Conservation (phyloP, 2,797 vertebrate species). For the Helostoma temminkii region DNA sequence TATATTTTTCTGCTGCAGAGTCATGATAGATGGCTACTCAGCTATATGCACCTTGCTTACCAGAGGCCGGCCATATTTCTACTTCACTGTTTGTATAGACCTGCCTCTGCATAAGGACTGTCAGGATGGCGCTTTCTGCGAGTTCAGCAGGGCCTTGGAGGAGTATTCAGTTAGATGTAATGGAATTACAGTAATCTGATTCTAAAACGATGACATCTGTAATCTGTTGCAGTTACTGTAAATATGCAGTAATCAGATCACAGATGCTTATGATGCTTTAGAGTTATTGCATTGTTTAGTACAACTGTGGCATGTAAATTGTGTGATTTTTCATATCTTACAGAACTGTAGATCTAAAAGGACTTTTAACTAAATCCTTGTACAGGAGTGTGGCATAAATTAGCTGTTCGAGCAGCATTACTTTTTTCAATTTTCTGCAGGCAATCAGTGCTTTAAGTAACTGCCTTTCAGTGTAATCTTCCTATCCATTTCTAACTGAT, state of each 20-base stretch:
- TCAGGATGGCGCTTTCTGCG: slow-evolving; percentile 55
- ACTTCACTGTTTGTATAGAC: slow-evolving; percentile 41
- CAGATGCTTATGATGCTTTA: slow-evolving; percentile 53
- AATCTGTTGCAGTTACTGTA: slow-evolving; percentile 82
- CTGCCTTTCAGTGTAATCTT: slow-evolving; percentile 62
- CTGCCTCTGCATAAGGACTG: slow-evolving; percentile 59
- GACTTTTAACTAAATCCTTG: slow-evolving; percentile 39
- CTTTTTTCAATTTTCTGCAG: slow-evolving; percentile 52
- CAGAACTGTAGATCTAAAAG: slow-evolving; percentile 40
- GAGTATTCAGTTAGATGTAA: slow-evolving; percentile 77
- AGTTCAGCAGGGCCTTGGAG: slow-evolving; percentile 53
- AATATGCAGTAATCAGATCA: slow-evolving; percentile 75
- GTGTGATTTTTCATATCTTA: slow-evolving; percentile 33
- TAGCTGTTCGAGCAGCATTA: slow-evolving; percentile 41
- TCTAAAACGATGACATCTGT: slow-evolving; percentile 75
- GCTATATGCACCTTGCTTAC: slow-evolving; percentile 63
- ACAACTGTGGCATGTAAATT: slow-evolving; percentile 47
- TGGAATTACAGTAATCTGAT: slow-evolving; percentile 78
- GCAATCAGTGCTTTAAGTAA: slow-evolving; percentile 67
- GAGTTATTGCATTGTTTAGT: slow-evolving; percentile 58
- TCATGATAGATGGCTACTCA: slow-evolving; percentile 75
- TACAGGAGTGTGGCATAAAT: slow-evolving; percentile 45
- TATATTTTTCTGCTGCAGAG: slow-evolving; percentile 43
- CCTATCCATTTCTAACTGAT: slow-evolving; percentile 40
- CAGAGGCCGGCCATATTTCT: slow-evolving; percentile 69